A percentile compares a stretch with the other conserved stretches of the same genome.
Evolutionary conservation across 1,140 invertebrate species (phyloP).

Genomic region (Drosophila leontia): DNA sequence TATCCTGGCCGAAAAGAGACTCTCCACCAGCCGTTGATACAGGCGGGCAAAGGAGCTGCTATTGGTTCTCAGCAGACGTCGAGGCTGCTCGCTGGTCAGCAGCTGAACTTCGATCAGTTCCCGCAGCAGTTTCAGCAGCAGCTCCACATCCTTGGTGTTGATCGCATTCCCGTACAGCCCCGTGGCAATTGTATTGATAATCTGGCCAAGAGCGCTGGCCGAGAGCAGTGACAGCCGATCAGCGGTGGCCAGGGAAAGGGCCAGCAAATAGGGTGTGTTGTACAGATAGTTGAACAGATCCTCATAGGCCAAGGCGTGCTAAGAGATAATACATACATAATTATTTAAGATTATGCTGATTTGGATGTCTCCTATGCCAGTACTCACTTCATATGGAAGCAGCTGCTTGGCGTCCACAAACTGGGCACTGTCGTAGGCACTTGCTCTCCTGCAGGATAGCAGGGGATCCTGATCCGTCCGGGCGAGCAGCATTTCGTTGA

Average conservation of each 20-base stretch:
- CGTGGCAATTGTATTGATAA: constrained; percentile 90
- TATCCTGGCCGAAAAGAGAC: constrained; percentile 94
- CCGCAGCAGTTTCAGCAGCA: constrained; percentile 91
- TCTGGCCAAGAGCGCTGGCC: constrained; percentile 88
- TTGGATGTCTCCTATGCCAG: fast-evolving
- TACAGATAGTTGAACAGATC: constrained; percentile 92
- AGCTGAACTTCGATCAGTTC: constrained; percentile 94
- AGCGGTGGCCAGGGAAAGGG: constrained; percentile 91
- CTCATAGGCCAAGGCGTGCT: constrained; percentile 91
- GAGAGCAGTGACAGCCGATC: constrained; percentile 88
- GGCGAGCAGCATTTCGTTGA: constrained; percentile 92
- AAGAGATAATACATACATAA: constrained; percentile 30
- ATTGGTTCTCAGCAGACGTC: constrained; percentile 92
- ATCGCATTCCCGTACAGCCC: constrained; percentile 94
- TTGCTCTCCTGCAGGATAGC: constrained; percentile 91
- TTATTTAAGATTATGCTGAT: background rate
- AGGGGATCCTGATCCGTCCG: constrained; percentile 90
- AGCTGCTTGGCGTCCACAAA: constrained; percentile 96
- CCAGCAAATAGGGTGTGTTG: constrained; percentile 92
- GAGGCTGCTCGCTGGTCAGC: constrained; percentile 92
- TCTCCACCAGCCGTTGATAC: constrained; percentile 95
- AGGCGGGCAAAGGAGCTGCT: constrained; percentile 95
- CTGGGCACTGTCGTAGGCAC: constrained; percentile 90
- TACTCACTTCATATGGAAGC: constrained; percentile 90
- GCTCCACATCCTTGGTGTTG: constrained; percentile 92